Conservation (phyloP, 1,140 invertebrate species). For the Ruditapes philippinarum region DNA sequence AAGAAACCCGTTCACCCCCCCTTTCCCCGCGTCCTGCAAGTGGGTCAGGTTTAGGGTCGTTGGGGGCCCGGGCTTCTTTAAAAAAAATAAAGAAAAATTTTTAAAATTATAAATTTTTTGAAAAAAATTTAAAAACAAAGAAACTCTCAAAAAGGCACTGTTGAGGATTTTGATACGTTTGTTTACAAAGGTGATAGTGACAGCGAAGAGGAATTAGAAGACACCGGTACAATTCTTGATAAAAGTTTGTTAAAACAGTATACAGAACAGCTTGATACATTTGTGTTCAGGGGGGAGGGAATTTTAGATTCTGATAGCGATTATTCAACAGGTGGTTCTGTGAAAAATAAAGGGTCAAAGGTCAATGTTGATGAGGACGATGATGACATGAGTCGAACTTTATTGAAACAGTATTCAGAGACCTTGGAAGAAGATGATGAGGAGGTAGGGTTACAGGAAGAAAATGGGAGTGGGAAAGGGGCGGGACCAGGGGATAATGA, state of each 20-base stretch:
- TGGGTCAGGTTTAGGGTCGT: constrained; percentile 47
- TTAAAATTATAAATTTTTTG: constrained; percentile 22
- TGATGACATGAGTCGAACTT: constrained; percentile 32
- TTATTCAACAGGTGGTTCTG: not conserved
- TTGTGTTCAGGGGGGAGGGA: constrained; percentile 46
- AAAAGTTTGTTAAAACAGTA: constrained; percentile 52
- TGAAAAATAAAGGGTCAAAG: constrained; percentile 4
- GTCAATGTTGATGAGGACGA: constrained; percentile 27
- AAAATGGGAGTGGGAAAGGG: not conserved
- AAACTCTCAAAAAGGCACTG: not conserved
- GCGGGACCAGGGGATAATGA: too few species aligned
- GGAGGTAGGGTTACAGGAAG: constrained; percentile 27
- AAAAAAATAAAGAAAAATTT: constrained; percentile 39
- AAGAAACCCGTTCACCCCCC: not conserved
- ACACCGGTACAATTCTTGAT: constrained; percentile 39
- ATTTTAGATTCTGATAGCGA: constrained; percentile 14
- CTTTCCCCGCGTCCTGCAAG: not conserved
- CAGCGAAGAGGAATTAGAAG: constrained; percentile 55
- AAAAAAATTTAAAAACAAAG: constrained; percentile 50
- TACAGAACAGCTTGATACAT: constrained; percentile 59
- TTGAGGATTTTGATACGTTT: constrained; percentile 33
- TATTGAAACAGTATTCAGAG: constrained; percentile 47
- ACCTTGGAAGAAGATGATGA: constrained; percentile 49
- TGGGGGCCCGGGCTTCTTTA: constrained; percentile 31
- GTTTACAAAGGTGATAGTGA: constrained; percentile 63